Evolutionary conservation across 2,888 invertebrate species (phyloP), one percentile per base, ranked within the genome.

Genomic region (Plebejus anna): DNA sequence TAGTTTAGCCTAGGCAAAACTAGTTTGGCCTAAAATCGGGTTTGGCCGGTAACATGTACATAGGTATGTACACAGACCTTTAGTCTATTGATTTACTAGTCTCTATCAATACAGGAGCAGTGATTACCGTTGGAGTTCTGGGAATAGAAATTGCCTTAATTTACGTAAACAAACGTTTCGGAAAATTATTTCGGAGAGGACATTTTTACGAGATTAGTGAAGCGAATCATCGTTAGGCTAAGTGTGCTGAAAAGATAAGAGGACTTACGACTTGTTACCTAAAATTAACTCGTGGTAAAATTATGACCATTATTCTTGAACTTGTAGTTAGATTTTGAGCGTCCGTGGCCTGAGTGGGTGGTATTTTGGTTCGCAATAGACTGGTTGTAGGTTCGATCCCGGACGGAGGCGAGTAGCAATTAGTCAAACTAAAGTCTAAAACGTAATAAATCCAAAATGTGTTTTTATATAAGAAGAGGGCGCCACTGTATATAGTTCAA

Each of bases 61-160:
- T 22, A 22, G 22, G 1, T 32, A 32, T 51, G 55, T 55, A 55
- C 16, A 55, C 16, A 55, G 16, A 4, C 16, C 55, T 4, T 55
- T 11, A 28, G 0, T n/a, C 59, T 7, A 59, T 59, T 59, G 59
- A 61, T 61, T 61, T 22, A 28, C 11, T 61, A 28, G 11, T 28
- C 9, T 9, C 32, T 66, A 66, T 16, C 66, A 66, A 66, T 66
- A 66, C 66, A 13, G 32, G 13, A 13, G 13, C 66, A 66, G 36
- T 66, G 28, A 61, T 61, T 61, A 61, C 9, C 28, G 4, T 4
- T 3, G 66, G 66, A 66, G 13, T 66, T 11, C 73, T 4, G 16
- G 51, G 73, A 55, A 73, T 73, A 73, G 73, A 55, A 73, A 55
- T 73, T 51, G 73, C 32, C 73, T 73, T 73, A 13, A 73, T 73